Evolutionary conservation across 2,113 vertebrate genomes (phyloP).

Genomic region (Dicentrarchus labrax): DNA sequence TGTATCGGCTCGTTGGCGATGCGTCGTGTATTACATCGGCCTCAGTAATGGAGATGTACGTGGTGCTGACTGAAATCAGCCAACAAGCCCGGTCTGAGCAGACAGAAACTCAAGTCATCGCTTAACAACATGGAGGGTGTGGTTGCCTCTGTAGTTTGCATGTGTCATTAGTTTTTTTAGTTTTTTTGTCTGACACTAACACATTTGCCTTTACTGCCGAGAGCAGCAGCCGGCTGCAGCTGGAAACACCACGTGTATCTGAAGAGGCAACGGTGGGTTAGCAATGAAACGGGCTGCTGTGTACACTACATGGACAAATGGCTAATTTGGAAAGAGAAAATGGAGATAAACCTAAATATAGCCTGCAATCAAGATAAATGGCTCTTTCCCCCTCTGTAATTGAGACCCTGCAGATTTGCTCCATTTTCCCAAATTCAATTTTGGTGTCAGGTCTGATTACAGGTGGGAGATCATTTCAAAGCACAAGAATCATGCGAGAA

Average conservation of each 20-base stretch:
- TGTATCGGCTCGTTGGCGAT: too few species aligned
- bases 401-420: conserved; percentile 22
- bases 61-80: too few species aligned
- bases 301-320: not conserved
- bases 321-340: not conserved
- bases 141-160: too few species aligned
- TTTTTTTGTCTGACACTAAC: too few species aligned
- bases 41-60: too few species aligned
- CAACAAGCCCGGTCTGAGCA: too few species aligned
- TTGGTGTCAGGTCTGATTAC: not conserved
- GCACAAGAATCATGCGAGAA: not conserved
- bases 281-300: not conserved
- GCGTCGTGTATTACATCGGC: too few species aligned
- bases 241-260: not conserved
- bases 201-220: too few species aligned
- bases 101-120: too few species aligned
- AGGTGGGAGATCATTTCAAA: conserved; percentile 1
- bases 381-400: conserved; percentile 1
- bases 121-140: too few species aligned
- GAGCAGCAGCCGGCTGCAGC: not conserved
- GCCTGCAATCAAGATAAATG: not conserved
- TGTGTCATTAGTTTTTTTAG: too few species aligned
- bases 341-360: not conserved
- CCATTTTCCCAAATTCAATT: not conserved
- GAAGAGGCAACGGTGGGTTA: not conserved